These are phyloP conservation scores for Selenia dentaria DNA, from an alignment of 2,888 invertebrate genomes.

Conservation along the genomic window DNA sequence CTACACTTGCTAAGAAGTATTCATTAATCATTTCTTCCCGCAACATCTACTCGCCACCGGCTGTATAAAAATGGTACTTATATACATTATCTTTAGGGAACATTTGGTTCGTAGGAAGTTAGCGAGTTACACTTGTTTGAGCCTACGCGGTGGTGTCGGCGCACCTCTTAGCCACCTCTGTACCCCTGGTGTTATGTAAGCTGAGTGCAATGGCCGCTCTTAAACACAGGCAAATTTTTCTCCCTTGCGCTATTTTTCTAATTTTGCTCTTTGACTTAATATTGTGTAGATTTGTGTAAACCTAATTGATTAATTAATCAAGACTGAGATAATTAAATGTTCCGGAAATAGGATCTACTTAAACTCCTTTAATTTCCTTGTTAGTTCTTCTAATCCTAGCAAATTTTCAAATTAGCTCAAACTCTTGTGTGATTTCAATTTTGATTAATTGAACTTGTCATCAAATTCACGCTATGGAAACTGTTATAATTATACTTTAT, in stretches of 20 bases:
- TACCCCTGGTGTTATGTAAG: slow-evolving; percentile 80
- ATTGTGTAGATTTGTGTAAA: too few species aligned
- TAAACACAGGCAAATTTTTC: slow-evolving; percentile 60
- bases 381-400: too few species aligned
- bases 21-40: slow-evolving; percentile 71
- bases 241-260: slow-evolving; percentile 54
- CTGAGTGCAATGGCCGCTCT: slow-evolving; percentile 79
- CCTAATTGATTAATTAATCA: too few species aligned
- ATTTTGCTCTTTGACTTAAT: too few species aligned
- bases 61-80: slow-evolving; percentile 56
- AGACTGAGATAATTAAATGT: too few species aligned
- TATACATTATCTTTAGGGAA: slow-evolving; percentile 49
- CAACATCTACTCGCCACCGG: slow-evolving; percentile 49
- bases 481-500: too few species aligned
- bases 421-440: too few species aligned
- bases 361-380: too few species aligned
- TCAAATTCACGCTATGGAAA: too few species aligned
- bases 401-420: too few species aligned
- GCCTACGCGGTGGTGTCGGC: slow-evolving; percentile 42
- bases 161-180: slow-evolving; percentile 73
- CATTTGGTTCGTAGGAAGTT: slow-evolving; percentile 43
- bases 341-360: too few species aligned
- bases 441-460: too few species aligned
- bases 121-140: slow-evolving; percentile 46
- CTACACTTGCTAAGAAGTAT: slow-evolving; percentile 61